These are phyloP conservation scores for Eretmocerus hayati DNA, from an alignment of 2,888 invertebrate species.

Conservation along the genomic window DNA sequence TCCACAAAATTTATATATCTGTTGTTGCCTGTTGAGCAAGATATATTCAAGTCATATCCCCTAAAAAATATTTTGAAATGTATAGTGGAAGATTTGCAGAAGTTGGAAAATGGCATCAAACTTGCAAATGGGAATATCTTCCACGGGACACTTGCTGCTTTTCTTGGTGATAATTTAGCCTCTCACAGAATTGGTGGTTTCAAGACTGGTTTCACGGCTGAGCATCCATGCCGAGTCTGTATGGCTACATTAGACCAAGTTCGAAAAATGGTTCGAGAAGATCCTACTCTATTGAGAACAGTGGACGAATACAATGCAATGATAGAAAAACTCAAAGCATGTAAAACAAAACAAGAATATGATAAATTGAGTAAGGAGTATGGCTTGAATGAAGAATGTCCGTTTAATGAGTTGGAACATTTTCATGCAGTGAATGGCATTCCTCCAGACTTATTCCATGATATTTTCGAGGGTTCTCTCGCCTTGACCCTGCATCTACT, in stretches of 20 bases:
- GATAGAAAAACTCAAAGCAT: neutral
- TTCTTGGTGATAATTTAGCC: constrained; percentile 5
- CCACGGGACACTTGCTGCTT: neutral
- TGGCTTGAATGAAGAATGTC: neutral
- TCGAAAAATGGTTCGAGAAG: constrained; percentile 1
- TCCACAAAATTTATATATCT: constrained; percentile 3
- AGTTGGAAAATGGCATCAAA: constrained; percentile 3
- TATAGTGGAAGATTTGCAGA: constrained; percentile 1
- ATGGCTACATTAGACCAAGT: constrained; percentile 1
- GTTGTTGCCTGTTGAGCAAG: constrained; percentile 1
- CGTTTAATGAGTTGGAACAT: neutral
- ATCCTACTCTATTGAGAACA: constrained; percentile 1
- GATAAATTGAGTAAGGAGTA: neutral
- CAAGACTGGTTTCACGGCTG: constrained; percentile 5
- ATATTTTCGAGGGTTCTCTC: neutral
- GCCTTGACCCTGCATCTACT: neutral
- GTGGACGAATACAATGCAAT: neutral
- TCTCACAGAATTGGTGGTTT: constrained; percentile 4
- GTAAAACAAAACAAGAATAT: neutral
- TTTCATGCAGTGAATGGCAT: constrained; percentile 2
- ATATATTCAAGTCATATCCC: neutral
- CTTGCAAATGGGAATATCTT: neutral
- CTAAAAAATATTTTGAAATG: neutral
- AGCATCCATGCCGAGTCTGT: constrained; percentile 6
- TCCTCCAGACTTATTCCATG: constrained; percentile 8